phyloP scores from a whole-genome alignment of 2,888 invertebrate species.

The Lutraria lutraria region DNA sequence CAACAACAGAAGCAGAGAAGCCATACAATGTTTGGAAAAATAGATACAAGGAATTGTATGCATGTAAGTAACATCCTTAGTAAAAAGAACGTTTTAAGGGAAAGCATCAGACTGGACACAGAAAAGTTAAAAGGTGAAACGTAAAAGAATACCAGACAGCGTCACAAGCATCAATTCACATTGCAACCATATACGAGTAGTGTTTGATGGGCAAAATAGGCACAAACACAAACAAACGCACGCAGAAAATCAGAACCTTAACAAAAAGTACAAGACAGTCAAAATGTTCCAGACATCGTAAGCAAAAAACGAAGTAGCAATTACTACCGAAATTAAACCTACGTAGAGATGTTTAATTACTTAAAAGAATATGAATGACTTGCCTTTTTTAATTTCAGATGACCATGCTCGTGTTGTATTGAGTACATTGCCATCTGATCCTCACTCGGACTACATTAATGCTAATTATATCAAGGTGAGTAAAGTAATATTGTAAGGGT shows the following conservation, averaged over 20 bases:
- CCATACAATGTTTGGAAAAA: conserved; percentile 32
- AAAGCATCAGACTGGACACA: background rate
- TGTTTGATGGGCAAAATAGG: too few species aligned
- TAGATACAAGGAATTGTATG: conserved; percentile 43
- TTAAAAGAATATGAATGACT: background rate
- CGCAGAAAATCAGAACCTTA: background rate
- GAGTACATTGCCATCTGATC: background rate
- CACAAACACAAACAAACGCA: too few species aligned
- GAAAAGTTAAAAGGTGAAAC: background rate
- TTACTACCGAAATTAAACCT: background rate
- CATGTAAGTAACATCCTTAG: conserved; percentile 29
- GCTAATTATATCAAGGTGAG: conserved; percentile 21
- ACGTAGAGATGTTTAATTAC: background rate
- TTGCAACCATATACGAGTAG: background rate
- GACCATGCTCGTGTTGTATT: conserved; percentile 28
- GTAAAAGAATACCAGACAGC: background rate
- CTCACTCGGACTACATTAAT: conserved; percentile 29
- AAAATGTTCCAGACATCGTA: background rate
- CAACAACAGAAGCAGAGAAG: conserved; percentile 26
- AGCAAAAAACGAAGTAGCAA: background rate
- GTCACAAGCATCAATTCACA: background rate
- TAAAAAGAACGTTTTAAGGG: background rate
- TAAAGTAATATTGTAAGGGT: background rate
- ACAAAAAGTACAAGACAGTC: background rate
- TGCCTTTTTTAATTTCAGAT: background rate